Base-by-base conservation (phyloP, 1,140 invertebrate genomes). In the Tetragonula clypearis region DNA sequence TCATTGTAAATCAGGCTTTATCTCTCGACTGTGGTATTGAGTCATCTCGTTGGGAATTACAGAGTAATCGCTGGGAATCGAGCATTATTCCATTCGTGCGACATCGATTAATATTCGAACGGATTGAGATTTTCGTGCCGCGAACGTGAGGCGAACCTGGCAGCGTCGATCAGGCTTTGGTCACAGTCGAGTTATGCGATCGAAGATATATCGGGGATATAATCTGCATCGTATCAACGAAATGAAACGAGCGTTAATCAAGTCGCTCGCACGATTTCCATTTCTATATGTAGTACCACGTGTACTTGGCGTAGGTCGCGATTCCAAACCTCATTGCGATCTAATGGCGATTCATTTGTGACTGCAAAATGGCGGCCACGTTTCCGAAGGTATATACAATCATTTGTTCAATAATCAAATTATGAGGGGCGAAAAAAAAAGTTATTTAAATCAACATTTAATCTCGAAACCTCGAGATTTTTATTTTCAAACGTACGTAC, bases 161-260 rank as follows among this genome's bases (percentile, higher is more conserved):
- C 66, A 55, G 41, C 41, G 82, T 84, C 82, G n/a, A 84, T 84
- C 82, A 84, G 56, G 62, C 82, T 84, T 84, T 79, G 41, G 41
- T 21, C 26, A 26, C 74, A 55, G 1, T 30, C 62, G n/a, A 35
- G 30, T 62, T 21, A 30, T 49, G 30, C 35, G 5, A 30, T 49
- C 23, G 26, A 21, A 41, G 15, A 23, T 56, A 35, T 35, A 35
- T 35, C 55, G 14, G 30, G 1, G 30, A n/a, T 6, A 35, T 23
- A 66, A 69, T 80, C 55, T 35, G 21, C 65, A 66, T 66, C 30
- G n/a, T 35, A 62, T 15, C 49, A 23, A 71, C 53, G 1, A 26
- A 23, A 26, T 12, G 17, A 6, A 15, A 4, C n/a, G 14, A 62
- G 23, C 23, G 23, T 62, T n/a, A 11, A 49, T 49, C 60, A n/a